Conservation (phyloP, 2,797 vertebrate species). For the Melanotaenia maccullochi region DNA sequence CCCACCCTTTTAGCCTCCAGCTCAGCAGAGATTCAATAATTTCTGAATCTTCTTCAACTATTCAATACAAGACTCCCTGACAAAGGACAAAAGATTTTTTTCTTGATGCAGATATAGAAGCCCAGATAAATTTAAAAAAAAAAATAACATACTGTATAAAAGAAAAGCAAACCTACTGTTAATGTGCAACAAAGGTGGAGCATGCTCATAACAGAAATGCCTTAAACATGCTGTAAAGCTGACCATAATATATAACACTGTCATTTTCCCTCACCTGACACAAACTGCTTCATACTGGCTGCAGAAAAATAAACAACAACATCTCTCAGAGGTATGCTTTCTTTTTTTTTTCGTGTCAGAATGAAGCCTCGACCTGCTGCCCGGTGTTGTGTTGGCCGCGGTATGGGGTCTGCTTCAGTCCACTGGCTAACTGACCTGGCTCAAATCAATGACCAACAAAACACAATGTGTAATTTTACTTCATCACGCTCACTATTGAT, state of each 20-base stretch:
- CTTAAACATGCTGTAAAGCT: conserved; percentile 7
- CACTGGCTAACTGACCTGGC: conserved; percentile 55
- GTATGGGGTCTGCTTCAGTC: conserved; percentile 54
- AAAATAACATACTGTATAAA: conserved; percentile 1
- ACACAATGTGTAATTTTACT: conserved; percentile 56
- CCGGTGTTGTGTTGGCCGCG: conserved; percentile 52
- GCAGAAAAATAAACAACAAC: neutral
- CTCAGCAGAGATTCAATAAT: conserved; percentile 49
- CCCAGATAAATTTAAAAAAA: neutral
- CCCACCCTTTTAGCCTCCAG: conserved; percentile 43
- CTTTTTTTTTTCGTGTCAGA: conserved; percentile 43
- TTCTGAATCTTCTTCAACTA: conserved; percentile 44
- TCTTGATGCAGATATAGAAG: conserved; percentile 18
- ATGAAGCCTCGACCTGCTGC: conserved; percentile 54
- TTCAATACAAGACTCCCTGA: conserved; percentile 47
- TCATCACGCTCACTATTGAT: conserved; percentile 49
- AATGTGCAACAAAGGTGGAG: conserved; percentile 10
- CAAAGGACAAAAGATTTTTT: conserved; percentile 15
- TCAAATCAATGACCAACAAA: conserved; percentile 67
- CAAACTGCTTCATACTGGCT: conserved; percentile 3
- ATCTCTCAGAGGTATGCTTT: conserved; percentile 18
- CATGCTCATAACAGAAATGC: neutral
- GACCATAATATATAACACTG: conserved; percentile 4
- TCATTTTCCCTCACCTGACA: neutral
- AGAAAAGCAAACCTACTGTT: conserved; percentile 4